Evolutionary conservation across 1,140 invertebrate species (phyloP).

Genomic region (Cydia amplana): DNA sequence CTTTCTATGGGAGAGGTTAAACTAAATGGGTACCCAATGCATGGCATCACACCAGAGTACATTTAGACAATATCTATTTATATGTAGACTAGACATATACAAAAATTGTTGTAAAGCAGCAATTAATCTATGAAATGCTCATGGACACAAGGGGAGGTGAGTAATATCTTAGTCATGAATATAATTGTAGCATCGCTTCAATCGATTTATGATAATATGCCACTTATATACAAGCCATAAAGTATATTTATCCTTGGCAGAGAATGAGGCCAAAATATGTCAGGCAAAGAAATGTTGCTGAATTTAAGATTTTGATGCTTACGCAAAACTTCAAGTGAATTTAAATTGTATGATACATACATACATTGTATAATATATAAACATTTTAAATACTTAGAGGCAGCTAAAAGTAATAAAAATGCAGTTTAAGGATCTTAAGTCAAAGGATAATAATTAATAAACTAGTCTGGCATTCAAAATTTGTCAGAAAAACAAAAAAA

Average conservation of each 20-base stretch:
- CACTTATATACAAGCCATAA: not conserved
- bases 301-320: not conserved
- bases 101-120: not conserved
- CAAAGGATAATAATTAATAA: too few relatives aligned
- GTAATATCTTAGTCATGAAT: slow-evolving; percentile 2
- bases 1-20: too few relatives aligned
- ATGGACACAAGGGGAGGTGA: not conserved
- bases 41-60: not conserved
- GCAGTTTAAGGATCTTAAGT: too few relatives aligned
- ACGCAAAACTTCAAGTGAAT: too few relatives aligned
- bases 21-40: not conserved
- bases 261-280: not conserved
- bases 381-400: too few relatives aligned
- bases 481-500: too few relatives aligned
- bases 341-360: too few relatives aligned
- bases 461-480: too few relatives aligned
- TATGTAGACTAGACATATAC: not conserved
- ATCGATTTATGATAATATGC: not conserved
- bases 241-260: not conserved
- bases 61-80: not conserved
- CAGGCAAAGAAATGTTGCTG: not conserved
- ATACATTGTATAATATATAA: too few relatives aligned
- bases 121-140: not conserved
- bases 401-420: too few relatives aligned
- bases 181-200: not conserved